Conservation (phyloP, 2,113 vertebrate genomes). For the Platysteira castanea region DNA sequence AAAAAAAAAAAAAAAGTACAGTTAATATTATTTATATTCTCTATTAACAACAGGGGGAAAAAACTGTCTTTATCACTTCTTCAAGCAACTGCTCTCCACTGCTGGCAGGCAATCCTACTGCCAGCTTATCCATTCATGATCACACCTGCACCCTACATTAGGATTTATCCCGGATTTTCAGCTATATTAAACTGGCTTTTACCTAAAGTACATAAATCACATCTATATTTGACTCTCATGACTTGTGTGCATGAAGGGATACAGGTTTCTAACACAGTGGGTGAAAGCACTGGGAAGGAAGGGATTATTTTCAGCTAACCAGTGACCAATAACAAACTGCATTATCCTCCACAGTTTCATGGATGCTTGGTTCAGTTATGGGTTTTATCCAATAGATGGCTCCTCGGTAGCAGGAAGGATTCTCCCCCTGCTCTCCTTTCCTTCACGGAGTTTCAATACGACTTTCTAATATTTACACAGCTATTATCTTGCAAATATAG, state of each 20-base stretch:
- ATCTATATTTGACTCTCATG: neutral
- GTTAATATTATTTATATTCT: neutral
- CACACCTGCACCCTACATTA: neutral
- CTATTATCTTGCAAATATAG: slow-evolving; percentile 46
- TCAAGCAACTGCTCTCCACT: neutral
- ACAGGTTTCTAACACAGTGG: neutral
- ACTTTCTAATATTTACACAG: slow-evolving; percentile 53
- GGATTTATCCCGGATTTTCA: slow-evolving; percentile 3
- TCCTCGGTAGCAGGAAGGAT: slow-evolving; percentile 53
- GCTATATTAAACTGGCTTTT: slow-evolving; percentile 12
- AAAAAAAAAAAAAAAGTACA: neutral
- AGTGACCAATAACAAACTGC: neutral
- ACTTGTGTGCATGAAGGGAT: neutral
- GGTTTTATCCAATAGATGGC: slow-evolving; percentile 65
- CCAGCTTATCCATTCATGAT: neutral
- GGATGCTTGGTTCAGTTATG: slow-evolving; percentile 24
- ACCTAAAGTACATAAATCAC: neutral
- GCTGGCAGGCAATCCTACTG: neutral
- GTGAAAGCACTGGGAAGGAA: neutral
- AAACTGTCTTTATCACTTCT: neutral
- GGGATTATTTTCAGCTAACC: neutral
- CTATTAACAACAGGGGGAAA: neutral
- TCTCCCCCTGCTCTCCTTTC: neutral
- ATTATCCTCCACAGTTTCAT: neutral
- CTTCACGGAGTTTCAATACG: neutral